Evolutionary conservation across 30 jellyfish, hydroid and myxozoan species (phyloP), one percentile per base, ranked within the genome.

Genomic region (Rhopilema esculentum): DNA sequence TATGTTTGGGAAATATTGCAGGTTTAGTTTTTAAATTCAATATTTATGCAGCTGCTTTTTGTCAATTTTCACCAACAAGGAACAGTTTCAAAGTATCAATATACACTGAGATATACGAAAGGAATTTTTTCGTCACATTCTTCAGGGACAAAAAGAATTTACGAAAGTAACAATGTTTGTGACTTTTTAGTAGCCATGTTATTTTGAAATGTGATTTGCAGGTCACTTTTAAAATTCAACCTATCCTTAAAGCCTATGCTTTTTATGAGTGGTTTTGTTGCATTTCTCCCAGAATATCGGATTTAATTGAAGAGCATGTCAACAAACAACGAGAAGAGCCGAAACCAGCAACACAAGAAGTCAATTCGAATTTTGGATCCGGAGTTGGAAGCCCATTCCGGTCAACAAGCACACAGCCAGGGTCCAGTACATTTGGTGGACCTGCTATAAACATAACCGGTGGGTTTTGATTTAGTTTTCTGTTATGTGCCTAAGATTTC

Each of bases 361-460:
- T 27, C 0, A 67, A 30, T 30, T 30, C 74, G 0, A 84, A 61
- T 48, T 18, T 72, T 33, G 92, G 92, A 32, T 70, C 87, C 64
- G 92, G 75, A 2, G 72, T 69, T n/a, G 87, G 92, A 0, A 84
- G 87, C 49, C 92, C 92, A 21, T 84, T 84, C 75, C 61, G 76
- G 63, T 84, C 92, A 49, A 70, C 77, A 76, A 84, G 92, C 28
- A 84, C 92, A 6, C 92, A 84, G 27, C 92, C 86, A 4, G 71
- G 68, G 24, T 66, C 84, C 7, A 78, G 87, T 50, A 62, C 87
- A 1, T 91, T 73, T 77, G 98, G 98, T 12, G 97, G 97, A 26
- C 98, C 98, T 27, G 98, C 97, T 1, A 25, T 88, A 7, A 89
- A 93, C 72, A 69, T 85, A 19, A 97, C 84, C 28, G 94, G 98